Evolutionary conservation across 1,140 invertebrate genomes (phyloP), one percentile per base, ranked within the genome.

Genomic region (Conus betulinus): DNA sequence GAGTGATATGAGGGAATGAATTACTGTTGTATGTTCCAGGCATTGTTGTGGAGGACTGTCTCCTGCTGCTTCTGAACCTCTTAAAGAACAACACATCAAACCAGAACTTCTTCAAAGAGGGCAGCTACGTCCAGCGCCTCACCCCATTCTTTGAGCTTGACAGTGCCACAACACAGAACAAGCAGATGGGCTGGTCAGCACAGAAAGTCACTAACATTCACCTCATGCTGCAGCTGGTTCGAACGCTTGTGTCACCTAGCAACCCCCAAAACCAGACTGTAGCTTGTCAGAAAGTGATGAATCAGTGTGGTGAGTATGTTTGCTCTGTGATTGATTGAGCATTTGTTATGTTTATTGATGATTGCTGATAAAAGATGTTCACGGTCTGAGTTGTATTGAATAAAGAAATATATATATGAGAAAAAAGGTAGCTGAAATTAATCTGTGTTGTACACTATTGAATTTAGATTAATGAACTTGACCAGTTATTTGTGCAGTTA

Each of bases 31-130:
- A 17, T 71, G 67, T 88, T 90, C 71, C 90, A 95, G 94, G 98
- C 55, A 99, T 99, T 87, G 98, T 99, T 7, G 99, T 99, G 6
- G 98, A 99, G 96, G 99, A 99, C 95, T 99, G 99, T 95, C 95
- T 99, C 1, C 96, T 98, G n/a, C 96, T 99, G 10, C 97, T 99
- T 96, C 95, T 99, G 55, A 99, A 99, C 96, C 96, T 99, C 83
- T 95, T 99, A 4, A 97, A 98, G 93, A 99, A 98, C 93, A 99
- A 99, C 94, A 97, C 98, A 8, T 99, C 98, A 88, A 99, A 99
- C 96, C 99, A 99, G 94, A 99, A 98, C 94, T 99, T 99, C 94
- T 99, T 99, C 93, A 98, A 99, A 96, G 99, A 99, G 96, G 98
- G 97, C 96, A 96, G 94, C 94, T 99, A 98, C 93, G 98, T 99